Conservation (phyloP, 2,113 vertebrate genomes). For the Loxodonta africana region DNA sequence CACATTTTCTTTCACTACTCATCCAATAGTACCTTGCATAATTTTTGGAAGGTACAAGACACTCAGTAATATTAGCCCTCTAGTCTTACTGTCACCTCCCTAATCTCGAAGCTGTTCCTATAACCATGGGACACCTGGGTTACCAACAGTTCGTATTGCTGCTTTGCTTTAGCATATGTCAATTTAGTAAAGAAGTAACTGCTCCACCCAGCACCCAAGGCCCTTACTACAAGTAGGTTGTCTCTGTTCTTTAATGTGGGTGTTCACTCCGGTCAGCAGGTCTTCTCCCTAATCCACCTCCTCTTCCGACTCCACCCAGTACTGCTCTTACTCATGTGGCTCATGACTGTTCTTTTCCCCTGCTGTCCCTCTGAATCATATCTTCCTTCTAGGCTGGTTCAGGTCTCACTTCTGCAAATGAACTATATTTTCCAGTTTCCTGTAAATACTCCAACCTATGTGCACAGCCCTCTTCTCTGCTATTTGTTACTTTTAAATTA, state of each 20-base stretch:
- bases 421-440: no score
- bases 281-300: not conserved
- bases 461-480: no score
- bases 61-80: not conserved
- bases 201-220: not conserved
- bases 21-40: not conserved
- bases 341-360: not conserved
- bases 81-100: not conserved
- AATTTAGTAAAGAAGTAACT: not conserved
- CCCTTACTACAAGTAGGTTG: not conserved
- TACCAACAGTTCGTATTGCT: not conserved
- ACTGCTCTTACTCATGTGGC: not conserved
- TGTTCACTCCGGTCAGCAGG: accelerated
- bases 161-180: not conserved
- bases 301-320: accelerated
- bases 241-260: not conserved
- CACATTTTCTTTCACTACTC: not conserved
- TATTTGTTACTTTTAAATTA: not conserved
- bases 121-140: not conserved
- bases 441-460: no score
- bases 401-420: no score
- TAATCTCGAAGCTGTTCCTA: not conserved
- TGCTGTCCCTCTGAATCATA: no score
- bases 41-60: not conserved
- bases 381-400: no score